phyloP scores from a whole-genome alignment of 2,797 vertebrate species.

The Sternotherus odoratus region DNA sequence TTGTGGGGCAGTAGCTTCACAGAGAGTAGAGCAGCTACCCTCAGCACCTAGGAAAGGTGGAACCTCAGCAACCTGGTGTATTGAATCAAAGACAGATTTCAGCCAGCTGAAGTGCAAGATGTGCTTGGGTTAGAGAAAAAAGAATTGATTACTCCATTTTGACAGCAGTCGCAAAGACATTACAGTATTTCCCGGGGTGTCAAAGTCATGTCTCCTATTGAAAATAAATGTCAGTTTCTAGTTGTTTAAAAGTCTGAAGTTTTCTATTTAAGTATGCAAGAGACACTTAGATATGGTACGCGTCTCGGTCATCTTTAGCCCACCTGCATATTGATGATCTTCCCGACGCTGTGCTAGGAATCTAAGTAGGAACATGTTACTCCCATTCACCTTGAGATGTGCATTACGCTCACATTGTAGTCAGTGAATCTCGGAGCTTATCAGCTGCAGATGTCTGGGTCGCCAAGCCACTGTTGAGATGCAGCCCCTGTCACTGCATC shows the following conservation, averaged over 20 bases:
- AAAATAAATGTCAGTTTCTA: constrained; percentile 1
- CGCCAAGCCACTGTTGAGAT: background rate
- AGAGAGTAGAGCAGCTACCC: constrained; percentile 7
- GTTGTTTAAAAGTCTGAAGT: constrained; percentile 8
- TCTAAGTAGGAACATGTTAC: constrained; percentile 31
- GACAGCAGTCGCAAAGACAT: constrained; percentile 35
- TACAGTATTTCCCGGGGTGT: background rate
- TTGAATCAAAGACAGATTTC: constrained; percentile 30
- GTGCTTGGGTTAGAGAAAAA: background rate
- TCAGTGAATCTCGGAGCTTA: background rate
- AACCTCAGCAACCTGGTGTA: background rate
- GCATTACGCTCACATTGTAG: background rate
- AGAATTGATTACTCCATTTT: constrained; percentile 7
- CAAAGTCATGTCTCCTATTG: constrained; percentile 30
- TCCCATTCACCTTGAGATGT: background rate
- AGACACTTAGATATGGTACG: background rate
- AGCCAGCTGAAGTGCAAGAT: background rate
- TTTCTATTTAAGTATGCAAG: background rate
- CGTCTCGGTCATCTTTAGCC: background rate
- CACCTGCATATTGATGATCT: background rate
- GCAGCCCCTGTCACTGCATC: background rate
- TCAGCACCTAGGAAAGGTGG: background rate
- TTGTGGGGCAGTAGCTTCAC: constrained; percentile 11
- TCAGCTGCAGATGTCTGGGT: constrained; percentile 42
- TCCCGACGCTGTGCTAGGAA: constrained; percentile 1